phyloP scores from a whole-genome alignment of 1,140 invertebrate species.

The Nylanderia fulva region DNA sequence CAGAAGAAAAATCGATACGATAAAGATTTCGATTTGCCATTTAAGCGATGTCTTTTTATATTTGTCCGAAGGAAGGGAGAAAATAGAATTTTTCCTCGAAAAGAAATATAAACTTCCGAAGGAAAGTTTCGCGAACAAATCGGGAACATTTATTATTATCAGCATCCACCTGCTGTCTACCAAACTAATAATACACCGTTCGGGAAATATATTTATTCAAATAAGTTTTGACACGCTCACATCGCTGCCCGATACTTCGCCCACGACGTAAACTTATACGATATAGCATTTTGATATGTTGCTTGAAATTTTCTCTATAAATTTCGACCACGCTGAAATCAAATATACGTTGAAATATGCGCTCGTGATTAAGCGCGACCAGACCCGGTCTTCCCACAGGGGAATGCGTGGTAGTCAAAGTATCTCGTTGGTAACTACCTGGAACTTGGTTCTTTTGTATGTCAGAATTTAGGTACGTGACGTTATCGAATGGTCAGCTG shows the following conservation, averaged over 20 bases:
- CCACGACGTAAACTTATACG: neutral
- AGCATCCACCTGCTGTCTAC: neutral
- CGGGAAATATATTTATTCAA: slow-evolving; percentile 16
- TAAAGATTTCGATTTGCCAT: neutral
- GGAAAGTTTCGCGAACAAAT: neutral
- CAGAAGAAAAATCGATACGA: neutral
- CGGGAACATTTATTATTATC: neutral
- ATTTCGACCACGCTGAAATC: slow-evolving; percentile 32
- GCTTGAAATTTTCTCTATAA: slow-evolving; percentile 45
- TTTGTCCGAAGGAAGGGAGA: neutral
- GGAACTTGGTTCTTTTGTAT: slow-evolving; percentile 54
- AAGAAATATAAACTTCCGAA: neutral
- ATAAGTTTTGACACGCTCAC: slow-evolving; percentile 27
- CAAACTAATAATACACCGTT: neutral
- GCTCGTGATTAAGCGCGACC: slow-evolving; percentile 30
- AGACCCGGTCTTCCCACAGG: neutral
- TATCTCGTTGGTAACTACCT: slow-evolving; percentile 42
- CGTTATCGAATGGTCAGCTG: slow-evolving; percentile 53
- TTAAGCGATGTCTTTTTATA: neutral
- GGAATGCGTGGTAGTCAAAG: slow-evolving; percentile 48
- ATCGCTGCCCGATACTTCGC: neutral
- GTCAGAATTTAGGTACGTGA: slow-evolving; percentile 52
- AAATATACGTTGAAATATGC: slow-evolving; percentile 47
- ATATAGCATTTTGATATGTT: neutral
- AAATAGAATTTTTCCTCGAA: neutral